phyloP scores from a whole-genome alignment of 2,797 vertebrate species.

The Poecilia wingei region DNA sequence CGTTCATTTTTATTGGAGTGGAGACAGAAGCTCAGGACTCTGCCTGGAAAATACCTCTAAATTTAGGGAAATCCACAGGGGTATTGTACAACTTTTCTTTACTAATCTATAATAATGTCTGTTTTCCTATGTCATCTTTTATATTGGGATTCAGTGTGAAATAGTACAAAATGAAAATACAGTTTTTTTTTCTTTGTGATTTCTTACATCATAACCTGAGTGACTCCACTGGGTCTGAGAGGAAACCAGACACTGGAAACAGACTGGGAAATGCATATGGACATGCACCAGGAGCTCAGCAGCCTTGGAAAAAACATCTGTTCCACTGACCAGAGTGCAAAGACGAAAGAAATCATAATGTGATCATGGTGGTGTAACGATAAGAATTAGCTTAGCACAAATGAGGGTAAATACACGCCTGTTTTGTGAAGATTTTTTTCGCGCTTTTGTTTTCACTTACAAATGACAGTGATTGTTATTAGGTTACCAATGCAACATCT shows the following conservation, averaged over 20 bases:
- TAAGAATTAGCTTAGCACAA: not conserved
- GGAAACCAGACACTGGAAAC: conserved; percentile 63
- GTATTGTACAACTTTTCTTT: conserved; percentile 6
- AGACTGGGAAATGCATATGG: conserved; percentile 39
- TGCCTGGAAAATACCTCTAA: conserved; percentile 1
- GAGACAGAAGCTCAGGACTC: not conserved
- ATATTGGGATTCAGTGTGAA: conserved; percentile 18
- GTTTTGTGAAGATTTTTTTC: not conserved
- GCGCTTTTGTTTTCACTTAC: not conserved
- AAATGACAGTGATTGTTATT: not conserved
- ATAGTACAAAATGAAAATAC: not conserved
- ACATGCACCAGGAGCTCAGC: conserved; percentile 33
- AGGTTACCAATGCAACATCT: conserved; percentile 19
- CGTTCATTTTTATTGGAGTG: not conserved
- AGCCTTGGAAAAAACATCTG: conserved; percentile 52
- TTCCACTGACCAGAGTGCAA: conserved; percentile 18
- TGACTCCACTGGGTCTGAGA: conserved; percentile 53
- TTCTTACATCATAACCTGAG: conserved; percentile 64
- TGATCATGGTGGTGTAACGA: conserved; percentile 10
- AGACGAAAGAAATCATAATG: conserved; percentile 5
- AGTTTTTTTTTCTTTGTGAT: conserved; percentile 20
- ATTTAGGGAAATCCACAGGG: not conserved
- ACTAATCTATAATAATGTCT: not conserved
- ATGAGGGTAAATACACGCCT: not conserved
- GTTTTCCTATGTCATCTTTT: not conserved